Conservation (phyloP, 1,140 invertebrate genomes). For the Diabrotica undecimpunctata region DNA sequence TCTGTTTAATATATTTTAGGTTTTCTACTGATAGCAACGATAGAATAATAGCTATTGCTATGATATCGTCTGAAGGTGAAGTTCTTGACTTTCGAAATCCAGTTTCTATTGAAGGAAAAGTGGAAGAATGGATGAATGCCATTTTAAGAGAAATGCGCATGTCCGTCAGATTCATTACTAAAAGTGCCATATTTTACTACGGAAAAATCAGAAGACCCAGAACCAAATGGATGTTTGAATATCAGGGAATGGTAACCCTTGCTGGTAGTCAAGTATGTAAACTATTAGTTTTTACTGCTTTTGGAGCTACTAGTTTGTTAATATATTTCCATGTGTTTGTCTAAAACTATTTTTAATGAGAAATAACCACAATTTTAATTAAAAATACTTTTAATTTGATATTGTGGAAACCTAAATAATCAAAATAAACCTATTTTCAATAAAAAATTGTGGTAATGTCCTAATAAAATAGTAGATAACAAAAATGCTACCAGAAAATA, state of each 20-base stretch:
- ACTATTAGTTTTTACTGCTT: background rate
- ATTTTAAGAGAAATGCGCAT: constrained; percentile 78
- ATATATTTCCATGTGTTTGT: too few species aligned
- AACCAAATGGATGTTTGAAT: constrained; percentile 82
- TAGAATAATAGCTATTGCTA: constrained; percentile 64
- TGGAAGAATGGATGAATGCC: constrained; percentile 88
- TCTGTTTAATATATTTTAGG: background rate
- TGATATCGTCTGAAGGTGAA: constrained; percentile 84
- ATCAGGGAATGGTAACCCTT: constrained; percentile 83
- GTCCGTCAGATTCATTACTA: constrained; percentile 80
- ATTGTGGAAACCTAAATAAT: too few species aligned
- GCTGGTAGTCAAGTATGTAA: constrained; percentile 65
- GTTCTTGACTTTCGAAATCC: constrained; percentile 74
- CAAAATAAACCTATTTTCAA: too few species aligned
- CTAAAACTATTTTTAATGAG: too few species aligned
- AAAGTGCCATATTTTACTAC: constrained; percentile 83
- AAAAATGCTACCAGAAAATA: too few species aligned
- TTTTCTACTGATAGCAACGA: constrained; percentile 55
- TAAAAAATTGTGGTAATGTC: too few species aligned
- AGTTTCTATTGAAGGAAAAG: constrained; percentile 57
- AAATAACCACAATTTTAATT: too few species aligned
- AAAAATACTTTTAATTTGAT: too few species aligned
- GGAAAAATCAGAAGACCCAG: constrained; percentile 59
- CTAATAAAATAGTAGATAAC: too few species aligned
- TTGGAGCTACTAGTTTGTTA: too few species aligned